Base-by-base conservation (phyloP, 2,888 invertebrate genomes). In the Chymomyza amoena region DNA sequence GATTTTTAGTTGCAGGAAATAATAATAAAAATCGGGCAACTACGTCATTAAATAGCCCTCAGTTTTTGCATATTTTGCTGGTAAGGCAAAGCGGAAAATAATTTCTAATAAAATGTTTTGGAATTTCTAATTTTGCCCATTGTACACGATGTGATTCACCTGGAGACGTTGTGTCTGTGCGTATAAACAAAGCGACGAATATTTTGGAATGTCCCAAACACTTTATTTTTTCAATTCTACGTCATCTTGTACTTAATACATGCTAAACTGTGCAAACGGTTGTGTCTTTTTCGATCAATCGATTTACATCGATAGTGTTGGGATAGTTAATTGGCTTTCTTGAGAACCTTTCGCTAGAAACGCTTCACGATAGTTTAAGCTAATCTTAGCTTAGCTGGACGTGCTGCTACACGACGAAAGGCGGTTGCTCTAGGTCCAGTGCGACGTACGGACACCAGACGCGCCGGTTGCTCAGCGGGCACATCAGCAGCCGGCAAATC, bases 371-470 rank as follows among this genome's bases (percentile, higher is more conserved):
- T 39, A 10, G 73, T 60, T n/a, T 77, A 81, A 6, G 28, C 74
- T 15, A 73, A 73, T 65, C 72, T 78, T 7, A 87, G 73, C 64
- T 85, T 87, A 66, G 87, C 87, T 16, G 84, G 83, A 56, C 86
- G 82, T 15, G 74, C 75, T 16, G 62, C 66, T 0, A 60, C 65
- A 15, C 84, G 86, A 18, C 86, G 84, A 51, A 72, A 75, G 64
- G 80, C 78, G 25, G 25, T 4, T 52, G 69, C 72, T 57, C 60
- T 70, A 1, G 64, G 72, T 13, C 83, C 85, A 1, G 73, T 71
- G 36, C 88, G 88, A 7, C 88, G 79, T 61, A 79, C 89, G 9
- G 84, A 80, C 32, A 89, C 75, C 1, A 89, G 76, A 39, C 88
- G 88, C 2, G 89, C 89, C 71, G 87, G 72, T 68, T 78, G 86